Evolutionary conservation across 2,888 invertebrate species (phyloP), one percentile per base, ranked within the genome.

Genomic region (Synergus japonicus): DNA sequence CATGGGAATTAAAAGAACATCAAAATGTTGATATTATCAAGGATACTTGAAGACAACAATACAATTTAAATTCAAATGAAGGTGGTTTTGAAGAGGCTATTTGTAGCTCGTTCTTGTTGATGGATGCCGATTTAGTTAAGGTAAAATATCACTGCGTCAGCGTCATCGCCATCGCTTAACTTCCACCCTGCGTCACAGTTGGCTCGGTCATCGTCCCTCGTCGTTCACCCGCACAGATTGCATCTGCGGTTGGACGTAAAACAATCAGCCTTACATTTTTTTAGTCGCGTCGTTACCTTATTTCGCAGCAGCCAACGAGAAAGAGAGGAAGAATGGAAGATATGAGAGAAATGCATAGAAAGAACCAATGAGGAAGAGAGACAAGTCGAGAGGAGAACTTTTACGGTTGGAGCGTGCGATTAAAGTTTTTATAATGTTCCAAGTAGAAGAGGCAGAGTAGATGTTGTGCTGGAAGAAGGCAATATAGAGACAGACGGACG

Each of bases 161-260:
- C 73, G 54, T 73, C 73, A 73, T 73, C 54, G 29, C 29, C 73
- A 73, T 73, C 54, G 29, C 29, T 73, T 73, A 37, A 37, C 73
- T 73, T 73, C 29, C 49, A 73, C 49, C 49, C 69, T 49, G 54
- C 69, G 69, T 73, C 69, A 73, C 54, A 67, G 67, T 73, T 29
- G 54, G 54, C 29, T 54, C 54, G 73, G 73, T 82, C 83, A 77
- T 81, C 83, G 81, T 81, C 80, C 80, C 82, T 81, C 82, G 78
- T 81, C 63, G 79, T 82, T 79, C 82, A 82, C 58, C 81, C 82
- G 81, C 83, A 84, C 84, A 86, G 87, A 89, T 88, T 87, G 87
- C 87, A 86, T 89, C 86, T 88, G 88, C 87, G 88, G 88, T 88
- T 81, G 86, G 87, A 86, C 88, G 85, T 87, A 89, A 88, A 89